Percentiles rank a stretch among this genome's conserved stretches.
phyloP scores from a whole-genome alignment of 2,888 invertebrate species.

The Clostera curtula region DNA sequence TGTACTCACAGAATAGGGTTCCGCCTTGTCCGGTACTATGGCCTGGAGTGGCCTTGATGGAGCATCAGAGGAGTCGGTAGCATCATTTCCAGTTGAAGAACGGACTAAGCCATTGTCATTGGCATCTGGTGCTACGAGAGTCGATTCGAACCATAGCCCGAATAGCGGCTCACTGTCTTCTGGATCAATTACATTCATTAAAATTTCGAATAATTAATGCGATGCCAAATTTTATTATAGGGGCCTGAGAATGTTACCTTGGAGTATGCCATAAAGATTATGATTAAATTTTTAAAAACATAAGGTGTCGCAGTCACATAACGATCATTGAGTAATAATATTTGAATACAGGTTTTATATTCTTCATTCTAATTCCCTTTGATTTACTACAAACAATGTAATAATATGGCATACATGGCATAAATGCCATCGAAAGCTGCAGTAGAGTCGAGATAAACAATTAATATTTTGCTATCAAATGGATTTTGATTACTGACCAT shows the following conservation, averaged over 20 bases:
- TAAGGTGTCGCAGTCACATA: not conserved
- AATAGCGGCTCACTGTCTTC: slow-evolving; percentile 90
- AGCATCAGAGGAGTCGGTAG: slow-evolving; percentile 65
- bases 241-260: too few relatives aligned
- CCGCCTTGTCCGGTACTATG: slow-evolving; percentile 67
- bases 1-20: slow-evolving; percentile 63
- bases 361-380: too few relatives aligned
- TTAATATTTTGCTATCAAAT: too few relatives aligned
- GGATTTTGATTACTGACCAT: slow-evolving; percentile 71
- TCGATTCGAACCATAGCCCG: slow-evolving; percentile 96
- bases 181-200: too few relatives aligned
- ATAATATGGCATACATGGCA: too few relatives aligned
- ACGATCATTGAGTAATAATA: too few relatives aligned
- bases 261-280: too few relatives aligned
- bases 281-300: slow-evolving; percentile 1
- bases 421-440: too few relatives aligned
- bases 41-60: slow-evolving; percentile 52
- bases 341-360: too few relatives aligned
- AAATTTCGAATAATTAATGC: not conserved
- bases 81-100: slow-evolving; percentile 61
- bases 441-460: too few relatives aligned
- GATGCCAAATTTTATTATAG: too few relatives aligned
- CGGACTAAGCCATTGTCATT: slow-evolving; percentile 60
- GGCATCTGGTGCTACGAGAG: slow-evolving; percentile 86
- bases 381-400: too few relatives aligned